Conservation (phyloP, 2,888 invertebrate species). For the Drosophila recens region DNA sequence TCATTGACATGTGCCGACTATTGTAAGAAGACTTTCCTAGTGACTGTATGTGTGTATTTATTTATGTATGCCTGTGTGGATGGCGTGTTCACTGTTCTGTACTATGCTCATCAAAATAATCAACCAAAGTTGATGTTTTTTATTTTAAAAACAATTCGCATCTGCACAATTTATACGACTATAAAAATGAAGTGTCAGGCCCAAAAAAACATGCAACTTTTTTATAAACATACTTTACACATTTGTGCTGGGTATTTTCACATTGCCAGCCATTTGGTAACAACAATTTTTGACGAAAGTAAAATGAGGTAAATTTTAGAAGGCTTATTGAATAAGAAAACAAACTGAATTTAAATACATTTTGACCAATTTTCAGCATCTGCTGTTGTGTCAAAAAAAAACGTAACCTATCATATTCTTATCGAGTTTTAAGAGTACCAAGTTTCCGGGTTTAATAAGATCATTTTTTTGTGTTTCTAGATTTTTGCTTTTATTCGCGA, state of each 20-base stretch:
- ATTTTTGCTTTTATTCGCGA: not conserved
- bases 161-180: constrained; percentile 65
- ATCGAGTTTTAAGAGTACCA: not conserved
- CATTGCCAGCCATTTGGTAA: not conserved
- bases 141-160: constrained; percentile 62
- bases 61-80: constrained; percentile 2
- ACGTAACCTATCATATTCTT: no score
- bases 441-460: not conserved
- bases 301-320: no score
- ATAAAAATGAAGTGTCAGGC: constrained; percentile 68
- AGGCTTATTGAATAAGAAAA: no score
- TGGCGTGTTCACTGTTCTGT: constrained; percentile 67
- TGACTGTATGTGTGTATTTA: constrained; percentile 14
- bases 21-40: constrained; percentile 34
- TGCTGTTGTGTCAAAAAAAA: no score
- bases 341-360: no score
- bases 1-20: constrained; percentile 75
- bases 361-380: no score
- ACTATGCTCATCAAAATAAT: constrained; percentile 73
- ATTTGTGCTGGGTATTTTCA: not conserved
- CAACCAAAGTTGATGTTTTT: constrained; percentile 68
- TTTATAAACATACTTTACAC: constrained; percentile 16
- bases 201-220: constrained; percentile 52
- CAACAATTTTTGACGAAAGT: not conserved
- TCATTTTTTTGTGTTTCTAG: not conserved